A percentile compares a stretch with the other conserved stretches of the same genome.
These are phyloP conservation scores for Tachysurus fulvidraco DNA, from an alignment of 2,113 vertebrate species.

Conservation along the genomic window DNA sequence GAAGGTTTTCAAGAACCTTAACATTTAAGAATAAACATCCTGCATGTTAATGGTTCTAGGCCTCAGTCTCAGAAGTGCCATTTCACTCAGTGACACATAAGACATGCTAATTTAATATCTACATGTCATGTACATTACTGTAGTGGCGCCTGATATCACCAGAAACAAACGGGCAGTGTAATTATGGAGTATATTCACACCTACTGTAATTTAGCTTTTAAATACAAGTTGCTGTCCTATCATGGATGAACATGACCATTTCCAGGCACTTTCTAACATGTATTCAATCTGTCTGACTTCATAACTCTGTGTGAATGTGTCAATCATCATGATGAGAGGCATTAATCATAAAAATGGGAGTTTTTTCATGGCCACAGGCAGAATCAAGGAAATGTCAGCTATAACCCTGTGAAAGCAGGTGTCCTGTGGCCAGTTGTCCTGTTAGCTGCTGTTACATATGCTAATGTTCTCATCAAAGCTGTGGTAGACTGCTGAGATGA, in stretches of 20 bases:
- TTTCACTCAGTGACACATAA: neutral
- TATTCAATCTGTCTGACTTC: neutral
- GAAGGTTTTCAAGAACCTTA: neutral
- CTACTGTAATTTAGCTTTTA: slow-evolving; percentile 7
- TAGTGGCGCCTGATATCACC: neutral
- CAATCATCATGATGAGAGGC: neutral
- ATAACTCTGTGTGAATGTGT: neutral
- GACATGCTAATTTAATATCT: slow-evolving; percentile 15
- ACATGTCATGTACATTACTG: neutral
- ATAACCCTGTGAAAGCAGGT: neutral
- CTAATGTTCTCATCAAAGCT: slow-evolving; percentile 26
- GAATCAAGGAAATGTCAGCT: neutral
- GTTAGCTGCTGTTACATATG: slow-evolving; percentile 39
- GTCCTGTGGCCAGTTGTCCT: slow-evolving; percentile 25
- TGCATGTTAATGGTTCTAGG: too few species aligned
- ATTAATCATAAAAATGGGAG: slow-evolving; percentile 16
- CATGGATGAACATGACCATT: neutral
- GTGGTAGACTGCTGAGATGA: neutral
- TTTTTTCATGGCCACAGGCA: slow-evolving; percentile 2
- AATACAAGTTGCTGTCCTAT: neutral
- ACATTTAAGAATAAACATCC: neutral
- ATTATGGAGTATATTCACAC: neutral
- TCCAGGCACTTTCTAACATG: neutral
- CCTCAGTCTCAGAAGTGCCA: neutral
- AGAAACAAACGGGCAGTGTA: neutral